Evolutionary conservation across 2,888 invertebrate genomes (phyloP).

Genomic region (Gymnoscelis rufifasciata): DNA sequence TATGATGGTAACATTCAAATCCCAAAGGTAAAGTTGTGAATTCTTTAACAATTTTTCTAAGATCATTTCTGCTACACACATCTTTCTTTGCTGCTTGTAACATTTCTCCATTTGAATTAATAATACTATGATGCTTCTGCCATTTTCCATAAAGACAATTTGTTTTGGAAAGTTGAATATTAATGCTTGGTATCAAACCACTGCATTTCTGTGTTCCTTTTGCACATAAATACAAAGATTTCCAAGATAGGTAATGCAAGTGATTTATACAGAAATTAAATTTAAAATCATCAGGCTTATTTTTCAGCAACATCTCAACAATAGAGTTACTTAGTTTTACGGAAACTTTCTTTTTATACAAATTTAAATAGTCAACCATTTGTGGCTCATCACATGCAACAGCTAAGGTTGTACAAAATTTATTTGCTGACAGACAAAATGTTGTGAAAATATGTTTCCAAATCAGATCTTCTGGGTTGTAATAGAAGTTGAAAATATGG

Average conservation of each 20-base stretch:
- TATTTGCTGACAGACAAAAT: conserved; percentile 70
- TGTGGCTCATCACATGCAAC: conserved; percentile 52
- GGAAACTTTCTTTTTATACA: conserved; percentile 64
- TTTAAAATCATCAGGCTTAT: conserved; percentile 43
- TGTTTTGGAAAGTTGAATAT: conserved; percentile 54
- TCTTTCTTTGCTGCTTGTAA: conserved; percentile 43
- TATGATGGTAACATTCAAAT: background rate
- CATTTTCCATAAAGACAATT: conserved; percentile 70
- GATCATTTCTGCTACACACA: conserved; percentile 56
- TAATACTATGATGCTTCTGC: conserved; percentile 55
- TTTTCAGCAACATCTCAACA: conserved; percentile 48
- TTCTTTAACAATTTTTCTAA: conserved; percentile 49
- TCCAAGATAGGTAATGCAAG: conserved; percentile 63
- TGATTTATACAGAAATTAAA: conserved; percentile 71
- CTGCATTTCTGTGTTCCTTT: conserved; percentile 59
- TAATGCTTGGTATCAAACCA: conserved; percentile 49
- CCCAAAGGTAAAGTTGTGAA: conserved; percentile 44
- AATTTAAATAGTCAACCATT: conserved; percentile 45
- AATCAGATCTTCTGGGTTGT: conserved; percentile 56
- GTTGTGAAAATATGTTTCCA: conserved; percentile 67
- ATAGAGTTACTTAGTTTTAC: conserved; percentile 64
- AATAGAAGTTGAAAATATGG: conserved; percentile 62
- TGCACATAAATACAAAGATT: conserved; percentile 61
- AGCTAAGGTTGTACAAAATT: conserved; percentile 67
- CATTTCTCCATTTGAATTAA: conserved; percentile 48